Base-by-base conservation (phyloP, 2,888 invertebrate genomes). In the Pandemis heparana region DNA sequence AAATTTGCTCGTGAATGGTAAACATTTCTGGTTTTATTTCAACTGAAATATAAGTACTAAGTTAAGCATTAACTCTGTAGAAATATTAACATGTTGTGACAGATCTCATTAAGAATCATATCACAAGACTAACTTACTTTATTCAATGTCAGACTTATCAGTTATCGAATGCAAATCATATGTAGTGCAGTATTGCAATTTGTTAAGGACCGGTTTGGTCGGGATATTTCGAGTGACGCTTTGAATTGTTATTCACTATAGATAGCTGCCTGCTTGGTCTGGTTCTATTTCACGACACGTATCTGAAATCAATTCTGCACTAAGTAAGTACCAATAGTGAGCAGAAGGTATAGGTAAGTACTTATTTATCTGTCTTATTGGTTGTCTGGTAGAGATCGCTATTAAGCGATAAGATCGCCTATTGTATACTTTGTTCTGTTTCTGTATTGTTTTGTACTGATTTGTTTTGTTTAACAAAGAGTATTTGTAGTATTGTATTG, bases 1-100 rank as follows among this genome's bases (percentile, higher is more conserved):
- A 53, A 53, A 0, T 16, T 53, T 18, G 18, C 53, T 9, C 53
- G 53, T 0, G 14, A 6, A 18, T 51, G n/a, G n/a, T 51, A 51
- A 46, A 51, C 6, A 8, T 53, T 53, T 53, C 48, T 48, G 7
- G n/a, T 51, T 51, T n/a, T 51, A 8, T 7, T 41, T 7, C 5
- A 23, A 56, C 23, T 23, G 9, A 5, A 18, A 16, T 8, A 51
- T 51, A n/a, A 23, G 18, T 10, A 56, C 12, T 1, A 16, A 53
- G 51, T 53, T 16, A 18, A 56, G 23, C 23, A 23, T 63, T 62
- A 32, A 23, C 16, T 16, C 1, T 14, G 56, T 32, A 63, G 53
- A 14, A 38, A 67, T 43, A 67, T 75, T 79, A 82, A 82, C 82
- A 78, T 78, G 75, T 74, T 77, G 71, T 77, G 79, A 83, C 80